Base-by-base conservation (phyloP, 2,113 vertebrate species). In the Polypterus bichir region DNA sequence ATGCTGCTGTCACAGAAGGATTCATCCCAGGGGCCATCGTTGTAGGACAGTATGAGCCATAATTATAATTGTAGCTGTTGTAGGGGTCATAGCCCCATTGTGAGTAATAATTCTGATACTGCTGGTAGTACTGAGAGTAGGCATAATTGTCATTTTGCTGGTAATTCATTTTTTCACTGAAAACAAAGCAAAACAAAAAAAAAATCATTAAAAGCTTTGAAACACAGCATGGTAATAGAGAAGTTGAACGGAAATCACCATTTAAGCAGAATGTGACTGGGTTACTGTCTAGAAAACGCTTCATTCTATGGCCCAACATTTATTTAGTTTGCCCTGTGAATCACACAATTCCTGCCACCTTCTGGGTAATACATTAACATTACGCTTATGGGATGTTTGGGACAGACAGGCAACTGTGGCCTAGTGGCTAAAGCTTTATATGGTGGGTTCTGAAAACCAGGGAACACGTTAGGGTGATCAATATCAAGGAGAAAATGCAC, bases 51-150 rank as follows among this genome's bases (percentile, higher is more conserved):
- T 88, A 88, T 3, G 81, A 67, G 5, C 76, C 76, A 4, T 86
- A 86, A 60, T 79, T 76, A 0, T 84, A 82, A 46, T 81, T 81
- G 60, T 87, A 89, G 61, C 72, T 71, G 6, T 73, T 68, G 62
- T 86, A 88, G 68, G 86, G 85, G 66, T 87, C 85, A 5, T 89
- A 89, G 0, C 80, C 81, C 87, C 88, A 92, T 71, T 89, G 89
- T 2, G 87, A 72, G 52, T 86, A 90, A 71, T 84, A 76, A 59
- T 78, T 76, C 62, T 76, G 80, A 66, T 80, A 83, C 47, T 83
- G 77, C 62, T 86, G 76, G 0, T 88, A 92, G 72, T 90, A 88
- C 69, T 79, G 68, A 62, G 68, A 84, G 8, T 72, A 76, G 49
- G 72, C 86, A 72, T 89, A 86, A 0, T 71, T 77, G 67, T 84